phyloP scores from a whole-genome alignment of 2,888 invertebrate species.

The Pseudococcus viburni region DNA sequence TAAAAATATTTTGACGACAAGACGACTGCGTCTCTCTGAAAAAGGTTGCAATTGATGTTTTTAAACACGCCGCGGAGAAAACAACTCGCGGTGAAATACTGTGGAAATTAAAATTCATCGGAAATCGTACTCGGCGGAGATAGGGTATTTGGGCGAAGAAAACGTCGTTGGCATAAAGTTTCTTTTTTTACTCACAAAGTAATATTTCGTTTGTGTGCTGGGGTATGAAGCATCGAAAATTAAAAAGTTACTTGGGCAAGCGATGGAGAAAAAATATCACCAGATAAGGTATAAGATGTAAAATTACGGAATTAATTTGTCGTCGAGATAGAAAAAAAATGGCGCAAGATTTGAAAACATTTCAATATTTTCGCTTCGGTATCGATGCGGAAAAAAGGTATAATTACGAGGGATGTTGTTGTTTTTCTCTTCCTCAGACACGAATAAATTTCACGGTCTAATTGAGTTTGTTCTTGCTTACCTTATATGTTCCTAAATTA shows the following conservation, averaged over 20 bases:
- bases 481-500: slow-evolving; percentile 89
- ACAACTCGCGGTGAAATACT: slow-evolving; percentile 27
- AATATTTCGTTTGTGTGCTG: slow-evolving; percentile 11
- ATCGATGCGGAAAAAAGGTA: not conserved
- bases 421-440: not conserved
- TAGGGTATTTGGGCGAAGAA: not conserved
- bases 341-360: not conserved
- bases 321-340: not conserved
- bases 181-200: not conserved
- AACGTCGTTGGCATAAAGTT: not conserved
- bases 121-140: not conserved
- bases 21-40: not conserved
- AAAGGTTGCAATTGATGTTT: slow-evolving; percentile 13
- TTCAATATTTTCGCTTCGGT: not conserved
- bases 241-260: slow-evolving; percentile 34
- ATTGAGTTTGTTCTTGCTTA: slow-evolving; percentile 70
- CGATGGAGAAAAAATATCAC: not conserved
- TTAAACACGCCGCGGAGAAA: not conserved
- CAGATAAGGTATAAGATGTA: not conserved
- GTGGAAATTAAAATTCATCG: slow-evolving; percentile 43
- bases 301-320: slow-evolving; percentile 43
- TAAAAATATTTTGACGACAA: not conserved
- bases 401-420: not conserved
- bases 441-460: slow-evolving; percentile 15
- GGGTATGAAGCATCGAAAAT: not conserved